phyloP scores from a whole-genome alignment of 2,113 vertebrate species.

The Dicrurus megarhynchus region DNA sequence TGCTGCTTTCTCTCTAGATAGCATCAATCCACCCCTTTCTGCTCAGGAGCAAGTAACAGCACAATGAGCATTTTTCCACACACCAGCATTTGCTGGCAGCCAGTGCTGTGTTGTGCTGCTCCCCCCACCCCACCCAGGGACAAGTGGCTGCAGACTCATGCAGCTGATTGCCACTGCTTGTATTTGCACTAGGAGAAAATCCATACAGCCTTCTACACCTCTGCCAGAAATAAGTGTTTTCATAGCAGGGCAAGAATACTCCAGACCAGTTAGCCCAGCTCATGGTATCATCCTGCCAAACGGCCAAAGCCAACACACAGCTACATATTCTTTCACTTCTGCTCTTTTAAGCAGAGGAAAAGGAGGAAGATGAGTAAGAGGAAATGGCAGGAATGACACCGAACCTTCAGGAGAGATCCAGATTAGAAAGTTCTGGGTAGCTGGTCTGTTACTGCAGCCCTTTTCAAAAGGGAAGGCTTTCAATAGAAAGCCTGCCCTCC shows the following conservation, averaged over 20 bases:
- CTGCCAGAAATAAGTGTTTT: neutral
- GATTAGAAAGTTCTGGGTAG: neutral
- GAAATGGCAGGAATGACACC: neutral
- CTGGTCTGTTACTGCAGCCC: neutral
- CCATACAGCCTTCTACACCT: neutral
- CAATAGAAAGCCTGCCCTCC: neutral
- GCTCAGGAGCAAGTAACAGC: neutral
- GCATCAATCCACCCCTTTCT: neutral
- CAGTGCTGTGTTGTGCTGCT: neutral
- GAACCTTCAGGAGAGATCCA: neutral
- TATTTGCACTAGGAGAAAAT: neutral
- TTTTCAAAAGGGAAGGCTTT: neutral
- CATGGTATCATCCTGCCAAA: neutral
- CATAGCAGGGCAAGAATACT: neutral
- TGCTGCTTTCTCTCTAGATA: neutral
- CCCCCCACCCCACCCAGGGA: rapidly evolving
- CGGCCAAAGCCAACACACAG: neutral
- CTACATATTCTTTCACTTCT: neutral
- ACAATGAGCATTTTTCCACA: neutral
- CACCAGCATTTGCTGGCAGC: neutral
- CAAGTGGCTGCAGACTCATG: neutral
- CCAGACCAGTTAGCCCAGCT: neutral
- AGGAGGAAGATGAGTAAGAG: neutral
- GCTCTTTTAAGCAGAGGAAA: neutral
- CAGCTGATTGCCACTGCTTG: neutral